phyloP scores from a whole-genome alignment of 2,797 vertebrate species.

The Pampus argenteus region DNA sequence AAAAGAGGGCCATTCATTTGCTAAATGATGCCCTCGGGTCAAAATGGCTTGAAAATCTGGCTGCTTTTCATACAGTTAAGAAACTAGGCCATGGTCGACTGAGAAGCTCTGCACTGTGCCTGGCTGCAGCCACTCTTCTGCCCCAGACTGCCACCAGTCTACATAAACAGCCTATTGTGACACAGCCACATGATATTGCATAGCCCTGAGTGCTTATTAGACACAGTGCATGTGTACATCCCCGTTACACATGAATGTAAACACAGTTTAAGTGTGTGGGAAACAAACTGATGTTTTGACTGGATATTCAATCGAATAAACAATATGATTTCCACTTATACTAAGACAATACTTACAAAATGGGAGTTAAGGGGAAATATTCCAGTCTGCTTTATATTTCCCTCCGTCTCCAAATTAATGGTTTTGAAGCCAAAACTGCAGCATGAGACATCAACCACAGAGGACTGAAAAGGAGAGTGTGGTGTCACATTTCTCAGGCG shows the following conservation, averaged over 20 bases:
- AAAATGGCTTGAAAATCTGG: slow-evolving; percentile 70
- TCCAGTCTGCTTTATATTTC: slow-evolving; percentile 37
- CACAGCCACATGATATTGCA: slow-evolving; percentile 63
- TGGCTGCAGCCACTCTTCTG: slow-evolving; percentile 58
- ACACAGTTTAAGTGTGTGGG: slow-evolving; percentile 8
- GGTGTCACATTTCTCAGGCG: slow-evolving; percentile 73
- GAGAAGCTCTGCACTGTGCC: slow-evolving; percentile 64
- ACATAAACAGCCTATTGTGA: slow-evolving; percentile 76
- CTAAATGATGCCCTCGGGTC: slow-evolving; percentile 78
- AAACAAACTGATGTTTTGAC: slow-evolving; percentile 32
- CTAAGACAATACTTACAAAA: slow-evolving; percentile 9
- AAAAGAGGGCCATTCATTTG: slow-evolving; percentile 82
- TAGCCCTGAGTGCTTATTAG: slow-evolving; percentile 46
- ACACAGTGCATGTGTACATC: slow-evolving; percentile 37
- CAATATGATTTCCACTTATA: background rate
- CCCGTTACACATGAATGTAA: slow-evolving; percentile 13
- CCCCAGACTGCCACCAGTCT: slow-evolving; percentile 52
- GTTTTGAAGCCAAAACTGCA: slow-evolving; percentile 62
- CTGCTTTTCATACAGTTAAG: slow-evolving; percentile 73
- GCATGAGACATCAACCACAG: slow-evolving; percentile 70
- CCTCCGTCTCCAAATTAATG: slow-evolving; percentile 58
- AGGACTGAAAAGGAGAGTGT: slow-evolving; percentile 67
- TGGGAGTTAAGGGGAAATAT: slow-evolving; percentile 38
- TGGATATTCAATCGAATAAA: slow-evolving; percentile 8
- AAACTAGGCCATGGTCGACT: slow-evolving; percentile 52